A percentile compares a stretch with the other conserved stretches of the same genome.
Evolutionary conservation across 92 coral and sea anemone genomes (phyloP).

Genomic region (Virgularia gustaviana): DNA sequence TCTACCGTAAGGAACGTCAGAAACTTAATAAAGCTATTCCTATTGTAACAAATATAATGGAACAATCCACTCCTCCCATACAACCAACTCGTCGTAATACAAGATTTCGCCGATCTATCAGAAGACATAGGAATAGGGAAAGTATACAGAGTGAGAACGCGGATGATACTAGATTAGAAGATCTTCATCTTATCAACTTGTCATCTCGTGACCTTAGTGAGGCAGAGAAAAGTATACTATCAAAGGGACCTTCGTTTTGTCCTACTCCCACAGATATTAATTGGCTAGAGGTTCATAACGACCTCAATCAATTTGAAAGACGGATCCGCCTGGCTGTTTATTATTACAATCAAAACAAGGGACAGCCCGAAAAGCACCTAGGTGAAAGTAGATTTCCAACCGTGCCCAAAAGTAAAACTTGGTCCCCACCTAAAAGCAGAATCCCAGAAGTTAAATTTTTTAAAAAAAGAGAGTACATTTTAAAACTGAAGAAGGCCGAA

Average conservation of each 20-base stretch:
- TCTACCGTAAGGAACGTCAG: too few relatives aligned
- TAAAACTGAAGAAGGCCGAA: too few relatives aligned
- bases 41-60: too few relatives aligned
- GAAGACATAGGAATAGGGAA: too few relatives aligned
- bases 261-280: slow-evolving; percentile 45
- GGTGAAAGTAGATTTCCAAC: background rate
- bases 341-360: background rate
- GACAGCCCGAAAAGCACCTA: background rate
- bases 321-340: slow-evolving; percentile 25
- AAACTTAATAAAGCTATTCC: too few relatives aligned
- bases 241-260: slow-evolving; percentile 58
- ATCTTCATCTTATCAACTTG: slow-evolving; percentile 45
- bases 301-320: slow-evolving; percentile 36
- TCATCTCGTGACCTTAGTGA: slow-evolving; percentile 42
- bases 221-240: slow-evolving; percentile 40
- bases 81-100: too few relatives aligned
- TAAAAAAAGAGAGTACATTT: too few relatives aligned
- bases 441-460: slow-evolving; percentile 26
- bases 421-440: slow-evolving; percentile 2
- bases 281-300: slow-evolving; percentile 24
- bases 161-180: too few relatives aligned
- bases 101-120: too few relatives aligned
- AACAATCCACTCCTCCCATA: too few relatives aligned
- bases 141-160: too few relatives aligned
- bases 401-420: background rate